These are phyloP conservation scores for Chrysochloris asiatica DNA, from an alignment of 2,113 vertebrate species.

Conservation along the genomic window DNA sequence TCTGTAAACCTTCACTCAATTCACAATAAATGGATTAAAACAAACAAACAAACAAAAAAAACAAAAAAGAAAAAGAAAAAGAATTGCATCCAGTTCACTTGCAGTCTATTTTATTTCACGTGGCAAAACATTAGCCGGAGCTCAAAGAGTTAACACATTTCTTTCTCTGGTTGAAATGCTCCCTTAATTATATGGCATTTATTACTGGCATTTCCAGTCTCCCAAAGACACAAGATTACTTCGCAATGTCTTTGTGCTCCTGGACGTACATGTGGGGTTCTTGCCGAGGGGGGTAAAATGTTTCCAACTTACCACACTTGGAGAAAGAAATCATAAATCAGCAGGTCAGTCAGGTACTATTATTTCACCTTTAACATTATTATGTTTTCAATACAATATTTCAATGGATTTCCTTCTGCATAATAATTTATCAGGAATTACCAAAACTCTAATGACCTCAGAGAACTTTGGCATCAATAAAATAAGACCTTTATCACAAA, in stretches of 20 bases:
- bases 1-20: too few relatives aligned
- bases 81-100: not conserved
- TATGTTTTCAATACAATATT: conserved; percentile 82
- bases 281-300: conserved; percentile 61
- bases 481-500: conserved; percentile 81
- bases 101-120: not conserved
- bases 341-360: conserved; percentile 68
- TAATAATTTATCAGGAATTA: conserved; percentile 84
- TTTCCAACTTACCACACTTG: conserved; percentile 77
- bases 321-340: conserved; percentile 85
- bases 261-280: not conserved
- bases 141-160: conserved; percentile 62
- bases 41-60: too few relatives aligned
- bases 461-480: conserved; percentile 81
- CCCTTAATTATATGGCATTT: conserved; percentile 70
- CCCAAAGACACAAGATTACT: conserved; percentile 64
- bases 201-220: conserved; percentile 62
- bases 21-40: too few relatives aligned
- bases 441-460: conserved; percentile 78
- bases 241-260: conserved; percentile 54
- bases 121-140: conserved; percentile 9
- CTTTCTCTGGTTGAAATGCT: conserved; percentile 51
- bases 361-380: conserved; percentile 80
- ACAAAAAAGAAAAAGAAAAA: not conserved
- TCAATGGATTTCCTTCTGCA: conserved; percentile 79